phyloP scores from a whole-genome alignment of 2,888 invertebrate genomes.

The Ischnura elegans region DNA sequence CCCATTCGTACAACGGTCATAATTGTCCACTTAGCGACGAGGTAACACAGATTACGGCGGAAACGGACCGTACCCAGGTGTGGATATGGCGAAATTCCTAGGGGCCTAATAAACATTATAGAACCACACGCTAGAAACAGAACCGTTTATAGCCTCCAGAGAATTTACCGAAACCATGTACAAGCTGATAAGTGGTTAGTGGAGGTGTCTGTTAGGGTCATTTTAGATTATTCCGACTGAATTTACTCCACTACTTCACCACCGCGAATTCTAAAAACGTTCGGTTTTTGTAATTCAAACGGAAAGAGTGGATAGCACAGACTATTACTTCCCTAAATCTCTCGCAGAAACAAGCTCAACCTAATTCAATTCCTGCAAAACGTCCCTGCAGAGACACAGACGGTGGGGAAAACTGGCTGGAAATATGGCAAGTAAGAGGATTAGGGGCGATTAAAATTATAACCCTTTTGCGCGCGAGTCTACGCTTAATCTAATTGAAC shows the following conservation, averaged over 20 bases:
- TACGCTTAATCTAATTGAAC: constrained; percentile 34
- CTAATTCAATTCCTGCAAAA: constrained; percentile 37
- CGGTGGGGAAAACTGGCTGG: not conserved
- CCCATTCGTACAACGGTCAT: not conserved
- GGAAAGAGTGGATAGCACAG: not conserved
- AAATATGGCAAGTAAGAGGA: constrained; percentile 31
- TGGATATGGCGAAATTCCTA: not conserved
- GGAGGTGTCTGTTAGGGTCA: not conserved
- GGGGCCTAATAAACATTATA: not conserved
- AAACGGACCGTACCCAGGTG: not conserved
- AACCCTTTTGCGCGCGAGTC: not conserved
- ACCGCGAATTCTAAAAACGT: constrained; percentile 39
- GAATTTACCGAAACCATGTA: not conserved
- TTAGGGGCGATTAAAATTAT: constrained; percentile 44
- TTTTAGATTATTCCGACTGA: constrained; percentile 7
- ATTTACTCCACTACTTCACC: constrained; percentile 18
- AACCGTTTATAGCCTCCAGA: not conserved
- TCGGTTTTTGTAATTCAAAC: constrained; percentile 15
- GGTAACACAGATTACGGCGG: constrained; percentile 17
- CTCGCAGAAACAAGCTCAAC: not conserved
- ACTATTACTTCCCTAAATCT: not conserved
- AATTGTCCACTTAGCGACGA: constrained; percentile 33
- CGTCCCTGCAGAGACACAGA: not conserved
- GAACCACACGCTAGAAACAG: not conserved
- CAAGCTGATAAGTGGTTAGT: not conserved